These are phyloP conservation scores for Formica exsecta DNA, from an alignment of 1,140 invertebrate genomes.

Conservation along the genomic window DNA sequence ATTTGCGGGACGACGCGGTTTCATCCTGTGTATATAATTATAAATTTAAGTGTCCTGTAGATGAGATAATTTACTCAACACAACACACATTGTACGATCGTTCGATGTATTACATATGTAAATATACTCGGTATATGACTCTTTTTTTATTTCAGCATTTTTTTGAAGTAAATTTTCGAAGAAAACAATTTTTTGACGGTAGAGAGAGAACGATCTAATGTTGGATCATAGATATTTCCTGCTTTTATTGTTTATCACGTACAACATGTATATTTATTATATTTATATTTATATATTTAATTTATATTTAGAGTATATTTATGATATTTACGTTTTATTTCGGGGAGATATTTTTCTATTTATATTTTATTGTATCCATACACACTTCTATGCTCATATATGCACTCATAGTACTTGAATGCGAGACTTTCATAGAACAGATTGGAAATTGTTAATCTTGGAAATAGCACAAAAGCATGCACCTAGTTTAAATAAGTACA, in stretches of 20 bases:
- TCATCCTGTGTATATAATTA: constrained; percentile 66
- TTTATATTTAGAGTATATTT: neutral
- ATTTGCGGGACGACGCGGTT: constrained; percentile 39
- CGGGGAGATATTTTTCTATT: neutral
- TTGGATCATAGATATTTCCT: constrained; percentile 11
- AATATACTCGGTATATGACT: neutral
- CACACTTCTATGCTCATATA: neutral
- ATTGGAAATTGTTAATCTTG: constrained; percentile 60
- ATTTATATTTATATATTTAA: too few species aligned
- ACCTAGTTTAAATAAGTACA: constrained; percentile 54
- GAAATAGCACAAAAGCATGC: constrained; percentile 54
- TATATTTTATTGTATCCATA: neutral
- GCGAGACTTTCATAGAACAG: constrained; percentile 40
- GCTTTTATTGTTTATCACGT: constrained; percentile 1
- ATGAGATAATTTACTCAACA: constrained; percentile 47
- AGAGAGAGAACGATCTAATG: neutral
- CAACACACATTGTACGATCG: neutral
- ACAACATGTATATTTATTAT: constrained; percentile 40
- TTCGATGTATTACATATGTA: neutral
- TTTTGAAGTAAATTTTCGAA: constrained; percentile 26
- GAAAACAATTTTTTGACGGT: constrained; percentile 16
- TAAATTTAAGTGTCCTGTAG: constrained; percentile 76
- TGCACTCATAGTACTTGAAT: neutral
- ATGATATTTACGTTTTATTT: constrained; percentile 11
- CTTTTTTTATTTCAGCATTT: neutral